Evolutionary conservation across 2,113 vertebrate genomes (phyloP), one percentile per base, ranked within the genome.

Genomic region (Zapus hudsonius): DNA sequence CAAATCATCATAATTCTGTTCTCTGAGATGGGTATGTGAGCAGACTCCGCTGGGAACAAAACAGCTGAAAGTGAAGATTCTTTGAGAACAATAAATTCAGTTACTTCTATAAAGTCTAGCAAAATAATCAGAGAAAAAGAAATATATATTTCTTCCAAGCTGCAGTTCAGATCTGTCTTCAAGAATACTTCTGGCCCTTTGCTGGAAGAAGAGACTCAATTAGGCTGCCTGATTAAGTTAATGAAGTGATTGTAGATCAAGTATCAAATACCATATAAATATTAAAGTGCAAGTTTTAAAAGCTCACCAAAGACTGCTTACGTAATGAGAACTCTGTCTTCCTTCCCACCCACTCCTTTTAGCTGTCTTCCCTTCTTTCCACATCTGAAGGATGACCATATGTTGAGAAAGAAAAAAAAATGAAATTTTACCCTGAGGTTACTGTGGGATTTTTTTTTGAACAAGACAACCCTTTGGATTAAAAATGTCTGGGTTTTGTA

Each of bases 1-100:
- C 55, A 96, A 84, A 81, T 8, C 9, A 25, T 87, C 44, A 73
- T 89, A 84, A 25, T 72, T 89, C 38, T 96, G 12, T 92, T 91
- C 86, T 81, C 40, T 92, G 87, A 66, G 20, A 64, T 66, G 33
- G 69, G 42, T 52, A 95, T 84, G 44, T 93, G 92, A 36, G 55
- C 61, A 92, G 84, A 95, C 57, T 84, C 66, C 66, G 87, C 33
- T 67, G 36, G 20, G 78, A 92, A 33, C 31, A 90, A 86, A 94
- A 66, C 3, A 83, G 73, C 63, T 79, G 57, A 94, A 87, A 86
- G 31, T 72, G 73, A 13, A 89, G 59, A 86, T 33, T 91, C 16
- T 70, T 42, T 90, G 84, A 87, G 20, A 87, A 80, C 81, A 47
- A 80, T 38, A 90, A 63, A 84, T 85, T 73, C 1, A 69, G 61